Percentiles rank a stretch among this genome's conserved stretches.
phyloP scores from a whole-genome alignment of 2,888 invertebrate species.

The Lissonota sp. region DNA sequence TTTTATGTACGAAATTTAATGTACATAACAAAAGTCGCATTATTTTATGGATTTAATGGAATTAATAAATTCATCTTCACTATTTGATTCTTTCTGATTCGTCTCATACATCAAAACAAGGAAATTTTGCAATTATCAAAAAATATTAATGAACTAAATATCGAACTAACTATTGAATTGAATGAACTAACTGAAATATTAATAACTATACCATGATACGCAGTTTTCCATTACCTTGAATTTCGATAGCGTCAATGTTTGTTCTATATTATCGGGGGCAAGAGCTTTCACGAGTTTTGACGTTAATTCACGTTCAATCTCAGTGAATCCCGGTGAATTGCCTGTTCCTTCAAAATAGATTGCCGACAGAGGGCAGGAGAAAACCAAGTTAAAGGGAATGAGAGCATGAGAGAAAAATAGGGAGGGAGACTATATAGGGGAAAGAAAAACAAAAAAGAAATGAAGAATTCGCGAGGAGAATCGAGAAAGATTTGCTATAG shows the following conservation, averaged over 20 bases:
- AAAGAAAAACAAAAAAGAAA: conserved; percentile 8
- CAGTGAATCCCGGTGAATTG: conserved; percentile 30
- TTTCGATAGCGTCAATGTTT: too few species aligned
- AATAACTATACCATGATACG: too few species aligned
- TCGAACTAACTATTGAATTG: background rate
- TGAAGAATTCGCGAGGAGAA: conserved; percentile 39
- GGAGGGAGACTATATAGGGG: background rate
- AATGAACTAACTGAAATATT: too few species aligned
- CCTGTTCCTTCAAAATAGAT: conserved; percentile 22
- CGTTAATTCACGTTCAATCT: conserved; percentile 43
- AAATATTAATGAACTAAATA: background rate
- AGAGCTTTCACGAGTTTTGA: conserved; percentile 1
- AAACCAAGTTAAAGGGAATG: background rate
- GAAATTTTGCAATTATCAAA: background rate
- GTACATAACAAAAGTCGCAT: background rate
- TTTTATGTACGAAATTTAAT: background rate
- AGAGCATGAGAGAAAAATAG: conserved; percentile 5
- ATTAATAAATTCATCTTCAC: conserved; percentile 20
- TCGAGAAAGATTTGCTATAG: conserved; percentile 50
- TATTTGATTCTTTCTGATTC: conserved; percentile 16
- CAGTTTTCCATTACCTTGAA: too few species aligned
- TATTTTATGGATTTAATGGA: conserved; percentile 26
- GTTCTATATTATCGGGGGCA: background rate
- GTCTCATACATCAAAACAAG: too few species aligned
- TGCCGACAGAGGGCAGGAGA: background rate